Base-by-base conservation (phyloP, 2,888 invertebrate genomes). In the Dorcus parallelipipedus region DNA sequence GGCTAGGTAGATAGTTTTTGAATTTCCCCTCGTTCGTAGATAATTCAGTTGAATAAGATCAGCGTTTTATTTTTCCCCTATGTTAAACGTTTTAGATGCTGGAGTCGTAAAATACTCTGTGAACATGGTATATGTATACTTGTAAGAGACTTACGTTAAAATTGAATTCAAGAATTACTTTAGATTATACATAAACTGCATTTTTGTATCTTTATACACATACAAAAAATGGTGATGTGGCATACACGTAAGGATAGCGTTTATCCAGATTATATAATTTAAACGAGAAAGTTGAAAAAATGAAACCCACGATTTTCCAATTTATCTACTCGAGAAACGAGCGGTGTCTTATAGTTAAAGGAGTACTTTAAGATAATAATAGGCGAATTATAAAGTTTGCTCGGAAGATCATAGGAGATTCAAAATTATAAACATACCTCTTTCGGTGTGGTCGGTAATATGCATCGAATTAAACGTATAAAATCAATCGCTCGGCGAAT, bases 231-330 rank as follows among this genome's bases (percentile, higher is more conserved):
- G n/a, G 43, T 9, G 4, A 23, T 51, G 50, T 33, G 20, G 42
- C 51, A 45, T 51, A 43, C 40, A 45, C 10, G 51, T 17, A 56
- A 56, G 38, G 49, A 56, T 47, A 51, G 56, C 17, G 23, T 51
- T 45, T 43, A 45, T 4, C 39, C 45, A 56, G 49, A 56, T 23
- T 17, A 43, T 33, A 50, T 38, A 58, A 58, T 38, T 56, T 38
- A 38, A 39, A 4, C 38, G 49, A 17, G 33, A 38, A 47, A n/a
- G n/a, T 14, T 43, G 43, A 39, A 57, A 48, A 42, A 38, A 14
- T 39, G 26, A 48, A 9, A 33, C 20, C 17, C 52, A 49, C 49
- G 53, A 53, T 53, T 58, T 49, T 49, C 53, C 53, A 53, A 53
- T 58, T 49, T 53, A 53, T 53, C 48, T 53, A 38, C 41, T 41